These are phyloP conservation scores for Drosophila quadrilineata DNA, from an alignment of 1,140 invertebrate genomes.

Conservation along the genomic window DNA sequence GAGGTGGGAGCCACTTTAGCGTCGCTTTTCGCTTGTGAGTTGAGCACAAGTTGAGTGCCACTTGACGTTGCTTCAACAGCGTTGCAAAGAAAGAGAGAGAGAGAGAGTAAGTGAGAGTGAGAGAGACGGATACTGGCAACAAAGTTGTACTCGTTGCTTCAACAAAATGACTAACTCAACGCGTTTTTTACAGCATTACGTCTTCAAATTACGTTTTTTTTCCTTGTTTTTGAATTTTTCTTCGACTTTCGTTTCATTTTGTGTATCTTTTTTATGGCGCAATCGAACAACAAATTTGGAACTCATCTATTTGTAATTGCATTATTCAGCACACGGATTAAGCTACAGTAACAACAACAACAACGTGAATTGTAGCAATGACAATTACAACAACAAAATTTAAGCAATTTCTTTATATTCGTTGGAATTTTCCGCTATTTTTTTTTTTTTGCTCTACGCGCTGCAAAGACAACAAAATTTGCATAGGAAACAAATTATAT, in stretches of 20 bases:
- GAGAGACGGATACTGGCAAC: not conserved
- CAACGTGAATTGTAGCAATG: not conserved
- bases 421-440: conserved; percentile 6
- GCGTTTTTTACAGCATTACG: not conserved
- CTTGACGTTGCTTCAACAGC: conserved; percentile 7
- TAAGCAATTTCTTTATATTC: conserved; percentile 10
- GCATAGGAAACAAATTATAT: conserved; percentile 71
- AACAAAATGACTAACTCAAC: conserved; percentile 24
- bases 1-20: conserved; percentile 5
- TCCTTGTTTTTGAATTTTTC: not conserved
- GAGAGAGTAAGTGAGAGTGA: too few relatives aligned
- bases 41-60: conserved; percentile 41
- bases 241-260: not conserved
- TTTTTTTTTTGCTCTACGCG: not conserved
- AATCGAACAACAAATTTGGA: conserved; percentile 39
- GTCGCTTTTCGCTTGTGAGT: conserved; percentile 24
- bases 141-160: not conserved
- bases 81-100: not conserved
- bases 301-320: conserved; percentile 40
- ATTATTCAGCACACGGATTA: conserved; percentile 34
- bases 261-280: conserved; percentile 22
- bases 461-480: conserved; percentile 57
- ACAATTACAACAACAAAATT: not conserved
- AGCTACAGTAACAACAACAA: conserved; percentile 11
- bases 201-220: not conserved